Base-by-base conservation (phyloP, 2,113 vertebrate species). In the Phylloscopus whistleri region DNA sequence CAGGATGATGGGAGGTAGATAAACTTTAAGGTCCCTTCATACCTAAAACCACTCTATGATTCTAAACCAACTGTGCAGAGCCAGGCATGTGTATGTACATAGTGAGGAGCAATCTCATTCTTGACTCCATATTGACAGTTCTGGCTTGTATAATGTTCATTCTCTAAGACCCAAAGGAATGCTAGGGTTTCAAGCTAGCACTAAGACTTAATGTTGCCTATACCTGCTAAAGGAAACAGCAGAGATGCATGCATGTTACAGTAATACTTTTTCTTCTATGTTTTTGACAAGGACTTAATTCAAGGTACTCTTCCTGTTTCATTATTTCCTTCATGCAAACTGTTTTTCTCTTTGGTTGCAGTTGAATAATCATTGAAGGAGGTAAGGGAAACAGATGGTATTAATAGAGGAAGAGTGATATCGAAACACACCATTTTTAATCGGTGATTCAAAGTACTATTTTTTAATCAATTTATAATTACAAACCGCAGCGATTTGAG, bases 301-400 rank as follows among this genome's bases (percentile, higher is more conserved):
- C 28, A 76, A 69, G 6, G 8, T 62, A 9, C 26, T 78, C 10
- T 53, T 83, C 15, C 13, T 19, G 2, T 69, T 86, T 76, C 12
- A 59, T 73, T 56, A 8, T 52, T 82, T 87, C 56, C 53, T 62
- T 7, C 1, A 20, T 28, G 28, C 2, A 0, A 84, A 72, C 22
- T 63, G 7, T 44, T 48, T 87, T 93, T 16, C 17, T 64, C 7
- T 69, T 56, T 27, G 62, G 14, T 80, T 64, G 26, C 37, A 41
- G 62, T 22, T 52, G n/a, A 63, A 56, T 48, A 59, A 60, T 33
- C 30, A 17, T 20, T 52, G 21, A 43, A 48, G 27, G 31, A 39
- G 10, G 3, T 2, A 18, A n/a, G 6, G 7, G 6, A 7, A 11
- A 87, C 22, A 49, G 35, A 52, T 7, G 0, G 7, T 51, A 62